Percentiles rank a stretch among this genome's conserved stretches.
Conservation (phyloP, 2,113 vertebrate species). For the Egretta garzetta region DNA sequence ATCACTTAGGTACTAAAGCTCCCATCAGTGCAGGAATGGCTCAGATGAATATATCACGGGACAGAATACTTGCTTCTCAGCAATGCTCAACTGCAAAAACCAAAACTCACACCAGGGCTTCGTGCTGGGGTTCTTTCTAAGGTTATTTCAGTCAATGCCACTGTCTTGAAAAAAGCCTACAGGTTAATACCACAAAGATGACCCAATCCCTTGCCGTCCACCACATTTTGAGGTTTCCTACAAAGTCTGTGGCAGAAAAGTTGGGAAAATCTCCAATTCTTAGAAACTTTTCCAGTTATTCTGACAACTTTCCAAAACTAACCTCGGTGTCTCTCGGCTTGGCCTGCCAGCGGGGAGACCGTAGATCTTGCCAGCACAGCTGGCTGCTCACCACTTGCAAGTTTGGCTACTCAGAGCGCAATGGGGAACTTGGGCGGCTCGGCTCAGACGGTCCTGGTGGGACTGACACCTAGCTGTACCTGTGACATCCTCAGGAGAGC, state of each 20-base stretch:
- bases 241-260: neutral
- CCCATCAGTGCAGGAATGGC: neutral
- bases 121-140: neutral
- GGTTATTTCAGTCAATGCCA: conserved; percentile 17
- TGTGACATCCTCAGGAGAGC: neutral
- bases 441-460: accelerated
- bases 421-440: neutral
- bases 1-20: neutral
- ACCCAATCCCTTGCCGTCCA: neutral
- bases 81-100: neutral
- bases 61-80: neutral
- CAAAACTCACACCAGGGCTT: neutral
- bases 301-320: neutral
- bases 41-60: neutral
- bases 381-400: neutral
- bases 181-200: neutral
- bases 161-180: neutral
- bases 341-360: neutral
- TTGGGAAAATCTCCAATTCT: neutral
- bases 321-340: neutral
- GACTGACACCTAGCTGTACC: neutral
- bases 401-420: neutral
- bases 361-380: neutral
- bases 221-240: neutral
- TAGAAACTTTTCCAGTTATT: neutral